Evolutionary conservation across 2,888 invertebrate species (phyloP).

Genomic region (Tiliacea citrago): DNA sequence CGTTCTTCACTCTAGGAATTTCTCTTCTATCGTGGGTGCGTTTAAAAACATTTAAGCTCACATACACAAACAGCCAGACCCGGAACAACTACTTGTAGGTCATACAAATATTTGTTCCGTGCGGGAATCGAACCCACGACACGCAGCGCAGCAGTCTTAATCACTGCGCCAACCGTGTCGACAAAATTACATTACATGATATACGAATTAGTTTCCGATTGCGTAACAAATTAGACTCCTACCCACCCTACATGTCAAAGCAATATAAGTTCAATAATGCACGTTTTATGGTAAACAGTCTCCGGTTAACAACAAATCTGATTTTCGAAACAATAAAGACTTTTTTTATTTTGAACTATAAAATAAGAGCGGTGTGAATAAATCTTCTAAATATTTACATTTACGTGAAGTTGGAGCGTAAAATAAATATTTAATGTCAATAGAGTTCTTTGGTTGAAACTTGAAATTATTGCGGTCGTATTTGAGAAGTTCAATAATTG

Average conservation of each 20-base stretch:
- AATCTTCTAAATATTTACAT: slow-evolving; percentile 67
- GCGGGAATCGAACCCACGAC: too few relatives aligned
- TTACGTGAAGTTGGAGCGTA: slow-evolving; percentile 51
- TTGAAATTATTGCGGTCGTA: slow-evolving; percentile 64
- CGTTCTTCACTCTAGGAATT: too few relatives aligned
- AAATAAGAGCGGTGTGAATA: slow-evolving; percentile 55
- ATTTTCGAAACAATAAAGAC: slow-evolving; percentile 62
- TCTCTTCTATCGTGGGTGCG: too few relatives aligned
- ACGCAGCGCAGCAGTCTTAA: too few relatives aligned
- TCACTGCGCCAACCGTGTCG: too few relatives aligned
- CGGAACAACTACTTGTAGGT: too few relatives aligned
- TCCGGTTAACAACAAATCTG: slow-evolving; percentile 50
- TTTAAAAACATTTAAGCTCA: too few relatives aligned
- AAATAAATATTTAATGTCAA: slow-evolving; percentile 64
- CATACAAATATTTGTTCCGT: too few relatives aligned
- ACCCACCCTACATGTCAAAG: slow-evolving; percentile 27
- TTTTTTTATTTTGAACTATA: slow-evolving; percentile 57
- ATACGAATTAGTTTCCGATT: slow-evolving; percentile 10
- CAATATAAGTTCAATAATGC: slow-evolving; percentile 53
- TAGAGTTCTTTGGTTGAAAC: slow-evolving; percentile 45
- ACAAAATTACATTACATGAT: too few relatives aligned
- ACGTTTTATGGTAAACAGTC: slow-evolving; percentile 56
- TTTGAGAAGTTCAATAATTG: slow-evolving; percentile 71
- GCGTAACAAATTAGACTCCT: slow-evolving; percentile 17
- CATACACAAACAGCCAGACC: too few relatives aligned